phyloP scores from a whole-genome alignment of 2,113 vertebrate genomes.

The Peromyscus maniculatus region DNA sequence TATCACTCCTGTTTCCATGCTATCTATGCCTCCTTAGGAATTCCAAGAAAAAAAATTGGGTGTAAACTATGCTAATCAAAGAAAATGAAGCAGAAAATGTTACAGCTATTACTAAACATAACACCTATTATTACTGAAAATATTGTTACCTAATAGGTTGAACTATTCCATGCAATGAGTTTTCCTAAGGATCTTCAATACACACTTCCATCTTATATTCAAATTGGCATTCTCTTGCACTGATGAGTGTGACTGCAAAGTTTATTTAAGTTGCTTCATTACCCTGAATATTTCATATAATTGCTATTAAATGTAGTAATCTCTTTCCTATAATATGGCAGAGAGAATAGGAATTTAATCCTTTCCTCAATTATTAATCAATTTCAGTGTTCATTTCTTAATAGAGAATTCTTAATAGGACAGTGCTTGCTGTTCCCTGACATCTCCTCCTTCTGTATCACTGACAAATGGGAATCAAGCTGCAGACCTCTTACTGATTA shows the following conservation, averaged over 20 bases:
- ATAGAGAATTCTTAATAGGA: constrained; percentile 65
- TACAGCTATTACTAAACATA: constrained; percentile 61
- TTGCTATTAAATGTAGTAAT: constrained; percentile 71
- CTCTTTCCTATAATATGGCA: constrained; percentile 66
- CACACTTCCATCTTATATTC: constrained; percentile 65
- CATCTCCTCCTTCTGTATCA: constrained; percentile 26
- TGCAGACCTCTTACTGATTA: constrained; percentile 75
- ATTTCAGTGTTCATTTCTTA: constrained; percentile 72
- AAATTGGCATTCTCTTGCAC: constrained; percentile 61
- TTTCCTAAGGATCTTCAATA: constrained; percentile 62
- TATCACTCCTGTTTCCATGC: background rate
- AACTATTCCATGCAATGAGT: constrained; percentile 67
- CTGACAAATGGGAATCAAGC: constrained; percentile 69
- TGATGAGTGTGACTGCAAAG: constrained; percentile 71
- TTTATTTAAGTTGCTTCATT: constrained; percentile 84
- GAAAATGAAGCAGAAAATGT: constrained; percentile 73
- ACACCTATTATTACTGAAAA: constrained; percentile 63
- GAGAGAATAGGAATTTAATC: constrained; percentile 72
- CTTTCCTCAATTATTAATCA: constrained; percentile 81
- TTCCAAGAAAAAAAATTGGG: background rate
- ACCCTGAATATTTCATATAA: constrained; percentile 80
- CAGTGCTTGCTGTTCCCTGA: constrained; percentile 10
- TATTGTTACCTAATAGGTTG: constrained; percentile 71
- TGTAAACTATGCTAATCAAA: constrained; percentile 64
- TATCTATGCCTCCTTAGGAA: background rate